These are phyloP conservation scores for Ptilorrhoa leucosticta DNA, from an alignment of 2,113 vertebrate species.

Conservation along the genomic window DNA sequence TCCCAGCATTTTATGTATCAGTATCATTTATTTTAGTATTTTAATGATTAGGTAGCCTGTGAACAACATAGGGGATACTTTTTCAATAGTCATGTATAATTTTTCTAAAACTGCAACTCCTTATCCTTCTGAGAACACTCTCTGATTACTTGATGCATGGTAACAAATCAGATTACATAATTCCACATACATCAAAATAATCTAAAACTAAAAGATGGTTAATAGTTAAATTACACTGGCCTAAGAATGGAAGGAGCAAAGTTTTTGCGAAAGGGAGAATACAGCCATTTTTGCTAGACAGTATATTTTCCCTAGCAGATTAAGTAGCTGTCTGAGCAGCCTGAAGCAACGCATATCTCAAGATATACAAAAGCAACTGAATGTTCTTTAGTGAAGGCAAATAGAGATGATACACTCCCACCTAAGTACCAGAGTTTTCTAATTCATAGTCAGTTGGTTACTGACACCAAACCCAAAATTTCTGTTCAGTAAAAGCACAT, in stretches of 20 bases:
- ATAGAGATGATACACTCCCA: background rate
- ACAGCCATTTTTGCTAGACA: background rate
- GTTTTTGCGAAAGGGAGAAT: background rate
- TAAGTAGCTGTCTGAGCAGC: background rate
- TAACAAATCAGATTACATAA: background rate
- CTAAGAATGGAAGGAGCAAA: background rate
- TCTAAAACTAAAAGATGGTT: background rate
- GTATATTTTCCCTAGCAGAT: background rate
- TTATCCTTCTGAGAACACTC: background rate
- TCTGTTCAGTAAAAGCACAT: background rate
- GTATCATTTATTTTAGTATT: background rate
- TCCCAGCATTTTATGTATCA: background rate
- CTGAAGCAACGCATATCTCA: background rate
- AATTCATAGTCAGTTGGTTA: background rate
- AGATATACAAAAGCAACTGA: background rate
- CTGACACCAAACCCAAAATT: background rate
- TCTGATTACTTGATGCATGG: background rate
- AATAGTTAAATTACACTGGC: background rate
- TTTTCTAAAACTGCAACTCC: background rate
- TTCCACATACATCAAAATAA: background rate
- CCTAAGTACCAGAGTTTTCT: background rate
- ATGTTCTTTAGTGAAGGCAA: background rate
- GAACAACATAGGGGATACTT: background rate
- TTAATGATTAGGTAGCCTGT: background rate
- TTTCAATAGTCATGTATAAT: background rate